phyloP scores from a whole-genome alignment of 2,797 vertebrate species.

The Neostethus bicornis region DNA sequence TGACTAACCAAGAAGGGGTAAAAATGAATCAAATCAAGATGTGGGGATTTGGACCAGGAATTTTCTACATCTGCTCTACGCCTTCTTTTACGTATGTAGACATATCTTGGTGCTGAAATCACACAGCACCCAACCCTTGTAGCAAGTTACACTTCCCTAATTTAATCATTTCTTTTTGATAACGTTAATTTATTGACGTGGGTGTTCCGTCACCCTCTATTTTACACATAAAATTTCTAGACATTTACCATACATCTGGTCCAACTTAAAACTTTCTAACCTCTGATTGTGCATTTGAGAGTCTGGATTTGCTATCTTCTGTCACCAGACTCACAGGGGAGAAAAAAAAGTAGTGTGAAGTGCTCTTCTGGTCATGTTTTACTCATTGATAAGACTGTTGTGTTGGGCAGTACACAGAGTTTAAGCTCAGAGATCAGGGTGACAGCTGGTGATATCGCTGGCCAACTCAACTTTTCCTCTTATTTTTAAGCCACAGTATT shows the following conservation, averaged over 20 bases:
- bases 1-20: conserved; percentile 3
- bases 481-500: neutral
- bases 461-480: conserved; percentile 17
- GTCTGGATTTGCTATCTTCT: conserved; percentile 8
- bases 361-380: conserved; percentile 8
- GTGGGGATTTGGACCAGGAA: conserved; percentile 10
- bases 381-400: conserved; percentile 25
- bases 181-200: neutral
- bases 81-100: conserved; percentile 15
- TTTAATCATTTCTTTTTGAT: neutral
- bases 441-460: conserved; percentile 21
- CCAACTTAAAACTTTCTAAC: neutral
- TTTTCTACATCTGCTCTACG: conserved; percentile 4
- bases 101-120: conserved; percentile 29
- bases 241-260: neutral
- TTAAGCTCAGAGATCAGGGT: conserved; percentile 25
- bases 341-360: conserved; percentile 15
- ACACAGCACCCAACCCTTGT: conserved; percentile 7
- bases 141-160: neutral
- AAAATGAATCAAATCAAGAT: conserved; percentile 41
- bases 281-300: conserved; percentile 3
- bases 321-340: conserved; percentile 14
- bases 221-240: neutral
- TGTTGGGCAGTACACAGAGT: neutral
- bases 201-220: neutral